Base-by-base conservation (phyloP, 2,113 vertebrate genomes). In the Grantiella picta region DNA sequence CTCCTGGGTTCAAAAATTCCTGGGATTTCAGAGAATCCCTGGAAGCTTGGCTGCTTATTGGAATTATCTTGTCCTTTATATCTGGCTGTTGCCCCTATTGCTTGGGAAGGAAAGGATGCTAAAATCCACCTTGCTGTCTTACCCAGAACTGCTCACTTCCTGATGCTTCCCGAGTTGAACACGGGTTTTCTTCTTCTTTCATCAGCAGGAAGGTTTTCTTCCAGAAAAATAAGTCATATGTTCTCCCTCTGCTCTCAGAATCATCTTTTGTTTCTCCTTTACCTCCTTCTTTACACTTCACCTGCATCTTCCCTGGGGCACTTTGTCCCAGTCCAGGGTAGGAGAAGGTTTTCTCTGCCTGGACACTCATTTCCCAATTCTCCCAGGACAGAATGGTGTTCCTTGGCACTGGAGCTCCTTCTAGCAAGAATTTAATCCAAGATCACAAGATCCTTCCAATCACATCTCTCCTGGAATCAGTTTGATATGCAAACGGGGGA, bases 101-200 rank as follows among this genome's bases (percentile, higher is more conserved):
- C 35, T 73, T 73, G 49, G 44, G 57, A 89, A 91, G n/a, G 83
- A 73, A 54, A 92, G 35, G 35, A 47, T 45, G 33, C 38, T 82
- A 50, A 88, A 81, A 56, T 59, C 42, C 45, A 4, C 23, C 20
- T 35, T 68, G 40, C 15, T 60, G 2, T 44, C 2, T 3, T 4
- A 14, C 23, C 10, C 33, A 31, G 49, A 82, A n/a, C 36, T 77
- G 31, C 36, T 80, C 35, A 50, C 12, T 53, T 76, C 38, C 36
- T 73, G 44, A 64, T 3, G 3, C 11, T 72, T 82, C 72, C 42
- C 40, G 40, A 65, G 10, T 45, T 35, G 35, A 85, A 63, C 11
- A 13, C 0, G 10, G 13, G 12, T 2, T 50, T 72, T 80, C 20
- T 35, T 85, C 52, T 61, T 70, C 44, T 78, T 81, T 66, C 72